A percentile compares a stretch with the other conserved stretches of the same genome.
Conservation (phyloP, 2,797 vertebrate genomes). For the Sebastes paucispinis region DNA sequence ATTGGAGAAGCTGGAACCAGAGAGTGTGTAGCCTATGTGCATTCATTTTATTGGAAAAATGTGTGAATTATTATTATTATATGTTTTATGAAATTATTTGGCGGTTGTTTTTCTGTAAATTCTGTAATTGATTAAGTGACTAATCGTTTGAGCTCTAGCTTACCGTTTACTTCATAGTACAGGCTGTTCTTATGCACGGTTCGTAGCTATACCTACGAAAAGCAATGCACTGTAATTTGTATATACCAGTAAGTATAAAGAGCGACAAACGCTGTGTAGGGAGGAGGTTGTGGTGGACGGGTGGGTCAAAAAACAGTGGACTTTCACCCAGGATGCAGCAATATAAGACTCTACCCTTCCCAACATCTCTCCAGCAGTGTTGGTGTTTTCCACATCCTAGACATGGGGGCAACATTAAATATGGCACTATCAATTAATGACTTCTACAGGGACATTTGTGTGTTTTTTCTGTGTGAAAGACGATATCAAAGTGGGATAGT, state of each 20-base stretch:
- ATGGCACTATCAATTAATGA: constrained; percentile 35
- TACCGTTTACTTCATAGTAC: neutral
- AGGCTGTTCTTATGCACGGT: fast-evolving
- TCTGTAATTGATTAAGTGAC: neutral
- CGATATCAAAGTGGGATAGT: constrained; percentile 67
- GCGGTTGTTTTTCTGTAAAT: neutral
- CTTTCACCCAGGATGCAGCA: neutral
- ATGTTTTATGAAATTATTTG: neutral
- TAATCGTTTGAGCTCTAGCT: neutral
- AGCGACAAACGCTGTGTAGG: too few species aligned
- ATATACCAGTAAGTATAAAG: too few species aligned
- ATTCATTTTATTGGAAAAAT: neutral
- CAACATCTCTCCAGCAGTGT: neutral
- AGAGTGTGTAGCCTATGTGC: neutral
- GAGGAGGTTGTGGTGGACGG: too few species aligned
- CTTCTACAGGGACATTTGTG: constrained; percentile 51
- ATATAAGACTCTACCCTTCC: neutral
- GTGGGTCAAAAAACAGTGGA: too few species aligned
- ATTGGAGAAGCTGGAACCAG: too few species aligned
- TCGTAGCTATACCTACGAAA: too few species aligned
- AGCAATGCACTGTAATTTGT: too few species aligned
- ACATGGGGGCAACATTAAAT: constrained; percentile 38
- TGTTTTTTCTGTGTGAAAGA: constrained; percentile 41
- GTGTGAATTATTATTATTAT: neutral
- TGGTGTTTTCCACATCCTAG: constrained; percentile 14